These are phyloP conservation scores for Urocynchramus pylzowi DNA, from an alignment of 2,113 vertebrate genomes.

Conservation along the genomic window DNA sequence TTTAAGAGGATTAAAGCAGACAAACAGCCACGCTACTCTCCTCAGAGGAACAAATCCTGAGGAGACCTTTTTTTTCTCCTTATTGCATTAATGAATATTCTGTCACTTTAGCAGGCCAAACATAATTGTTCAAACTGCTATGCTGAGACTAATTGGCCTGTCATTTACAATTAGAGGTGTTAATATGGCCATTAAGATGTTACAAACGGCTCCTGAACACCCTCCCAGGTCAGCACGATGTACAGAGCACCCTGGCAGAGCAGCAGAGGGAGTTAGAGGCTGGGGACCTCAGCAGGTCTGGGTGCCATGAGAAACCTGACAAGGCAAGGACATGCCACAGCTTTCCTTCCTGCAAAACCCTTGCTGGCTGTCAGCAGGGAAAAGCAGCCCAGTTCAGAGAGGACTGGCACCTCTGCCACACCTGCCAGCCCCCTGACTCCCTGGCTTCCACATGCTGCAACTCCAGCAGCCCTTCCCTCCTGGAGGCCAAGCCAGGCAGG, in stretches of 20 bases:
- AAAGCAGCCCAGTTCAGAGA: fast-evolving
- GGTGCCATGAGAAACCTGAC: fast-evolving
- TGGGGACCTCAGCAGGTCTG: not conserved
- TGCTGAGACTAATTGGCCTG: slow-evolving; percentile 5
- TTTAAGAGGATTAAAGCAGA: not conserved
- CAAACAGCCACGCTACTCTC: not conserved
- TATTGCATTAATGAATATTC: slow-evolving; percentile 29
- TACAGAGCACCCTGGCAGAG: not conserved
- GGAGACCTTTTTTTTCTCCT: not conserved
- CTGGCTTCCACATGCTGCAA: fast-evolving
- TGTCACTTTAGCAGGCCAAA: not conserved
- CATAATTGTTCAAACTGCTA: slow-evolving; percentile 2
- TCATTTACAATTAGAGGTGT: slow-evolving; percentile 32
- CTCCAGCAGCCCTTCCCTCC: not conserved
- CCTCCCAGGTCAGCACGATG: not conserved
- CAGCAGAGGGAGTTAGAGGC: not conserved
- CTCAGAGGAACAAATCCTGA: not conserved
- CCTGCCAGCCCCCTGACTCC: not conserved
- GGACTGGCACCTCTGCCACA: not conserved
- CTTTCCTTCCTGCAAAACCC: not conserved
- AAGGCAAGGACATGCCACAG: not conserved
- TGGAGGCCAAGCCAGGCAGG: not conserved
- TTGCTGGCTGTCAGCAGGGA: fast-evolving
- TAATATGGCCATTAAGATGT: slow-evolving; percentile 7
- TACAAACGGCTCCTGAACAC: not conserved